Percentiles rank a stretch among this genome's conserved stretches.
Conservation (phyloP, 2,113 vertebrate genomes). For the Notothenia coriiceps region DNA sequence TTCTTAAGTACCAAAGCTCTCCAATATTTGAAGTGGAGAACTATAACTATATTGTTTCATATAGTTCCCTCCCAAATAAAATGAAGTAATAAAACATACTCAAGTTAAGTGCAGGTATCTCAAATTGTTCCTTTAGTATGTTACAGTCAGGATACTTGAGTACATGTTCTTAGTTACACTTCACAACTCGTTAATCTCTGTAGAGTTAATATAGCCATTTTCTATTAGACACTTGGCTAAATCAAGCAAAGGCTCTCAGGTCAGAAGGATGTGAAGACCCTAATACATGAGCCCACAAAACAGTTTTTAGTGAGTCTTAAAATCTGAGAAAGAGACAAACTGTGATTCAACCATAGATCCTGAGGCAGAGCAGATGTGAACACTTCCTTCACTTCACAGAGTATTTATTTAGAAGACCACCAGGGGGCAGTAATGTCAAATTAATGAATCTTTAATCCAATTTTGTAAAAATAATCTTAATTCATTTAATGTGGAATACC, state of each 20-base stretch:
- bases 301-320: not conserved
- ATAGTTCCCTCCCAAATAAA: not conserved
- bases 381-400: not conserved
- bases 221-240: not conserved
- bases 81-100: not conserved
- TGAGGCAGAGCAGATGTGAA: not conserved
- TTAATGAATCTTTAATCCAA: not conserved
- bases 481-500: no score
- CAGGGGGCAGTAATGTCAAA: constrained; percentile 45
- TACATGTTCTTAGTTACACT: not conserved
- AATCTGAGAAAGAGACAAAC: not conserved
- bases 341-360: no score
- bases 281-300: not conserved
- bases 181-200: not conserved
- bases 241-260: no score
- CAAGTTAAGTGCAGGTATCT: not conserved
- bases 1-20: not conserved
- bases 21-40: not conserved
- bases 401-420: constrained; percentile 8
- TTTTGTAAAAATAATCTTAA: no score
- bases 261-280: not conserved
- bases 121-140: not conserved
- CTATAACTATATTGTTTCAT: not conserved
- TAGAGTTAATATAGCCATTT: not conserved
- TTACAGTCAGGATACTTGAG: no score